phyloP scores from a whole-genome alignment of 2,113 vertebrate species.

The Ascaphus truei region DNA sequence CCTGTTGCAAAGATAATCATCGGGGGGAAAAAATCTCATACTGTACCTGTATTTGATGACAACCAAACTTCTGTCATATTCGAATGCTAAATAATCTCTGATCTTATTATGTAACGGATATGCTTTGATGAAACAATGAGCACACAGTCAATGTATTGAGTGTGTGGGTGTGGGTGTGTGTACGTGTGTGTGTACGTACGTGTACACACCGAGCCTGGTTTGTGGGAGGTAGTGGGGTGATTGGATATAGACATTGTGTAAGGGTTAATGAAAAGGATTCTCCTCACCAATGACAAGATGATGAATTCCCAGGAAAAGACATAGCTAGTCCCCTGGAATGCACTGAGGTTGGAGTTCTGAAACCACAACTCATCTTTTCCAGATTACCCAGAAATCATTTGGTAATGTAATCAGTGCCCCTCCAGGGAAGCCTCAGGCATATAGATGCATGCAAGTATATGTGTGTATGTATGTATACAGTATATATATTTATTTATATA shows the following conservation, averaged over 20 bases:
- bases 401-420: conserved; percentile 1
- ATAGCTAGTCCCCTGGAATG: neutral
- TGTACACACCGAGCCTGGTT: neutral
- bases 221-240: neutral
- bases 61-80: too few relatives aligned
- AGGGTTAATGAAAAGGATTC: neutral
- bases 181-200: too few relatives aligned
- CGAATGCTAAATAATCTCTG: too few relatives aligned
- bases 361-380: neutral
- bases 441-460: too few relatives aligned
- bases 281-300: neutral
- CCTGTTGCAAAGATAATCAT: too few relatives aligned
- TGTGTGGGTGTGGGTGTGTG: neutral
- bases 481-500: too few relatives aligned
- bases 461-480: too few relatives aligned
- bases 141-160: too few relatives aligned
- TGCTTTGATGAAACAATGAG: too few relatives aligned
- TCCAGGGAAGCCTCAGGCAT: neutral
- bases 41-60: too few relatives aligned
- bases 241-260: neutral
- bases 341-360: neutral
- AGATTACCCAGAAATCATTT: neutral
- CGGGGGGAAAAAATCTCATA: too few relatives aligned
- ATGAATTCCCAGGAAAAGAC: neutral
- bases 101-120: too few relatives aligned